Evolutionary conservation across 2,797 vertebrate genomes (phyloP).

Genomic region (Sylvilagus floridanus): DNA sequence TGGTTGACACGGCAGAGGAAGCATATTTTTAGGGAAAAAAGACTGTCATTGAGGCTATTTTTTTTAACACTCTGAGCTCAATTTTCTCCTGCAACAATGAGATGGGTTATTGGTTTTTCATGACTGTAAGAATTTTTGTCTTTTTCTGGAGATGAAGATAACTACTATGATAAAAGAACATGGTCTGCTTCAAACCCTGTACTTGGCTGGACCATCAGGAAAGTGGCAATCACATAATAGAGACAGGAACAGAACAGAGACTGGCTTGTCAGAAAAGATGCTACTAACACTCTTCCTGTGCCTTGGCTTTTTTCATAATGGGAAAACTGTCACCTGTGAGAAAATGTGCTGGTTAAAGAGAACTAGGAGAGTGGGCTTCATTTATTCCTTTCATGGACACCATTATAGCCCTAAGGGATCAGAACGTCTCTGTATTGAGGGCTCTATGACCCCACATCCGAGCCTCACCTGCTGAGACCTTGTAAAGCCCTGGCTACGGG

Average conservation of each 20-base stretch:
- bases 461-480: not conserved
- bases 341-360: not conserved
- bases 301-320: not conserved
- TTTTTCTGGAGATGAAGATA: slow-evolving; percentile 2
- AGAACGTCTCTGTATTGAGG: not conserved
- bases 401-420: not conserved
- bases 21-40: not conserved
- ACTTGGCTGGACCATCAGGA: not conserved
- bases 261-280: not conserved
- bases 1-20: slow-evolving; percentile 12
- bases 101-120: not conserved
- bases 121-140: not conserved
- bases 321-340: not conserved
- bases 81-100: slow-evolving; percentile 28
- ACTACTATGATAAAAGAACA: not conserved
- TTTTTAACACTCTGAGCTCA: not conserved
- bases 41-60: slow-evolving; percentile 19
- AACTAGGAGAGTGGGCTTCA: not conserved
- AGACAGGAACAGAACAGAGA: not conserved
- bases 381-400: not conserved
- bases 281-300: not conserved
- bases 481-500: not conserved
- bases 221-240: not conserved
- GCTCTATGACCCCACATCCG: too few species aligned
- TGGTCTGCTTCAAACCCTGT: not conserved